phyloP scores from a whole-genome alignment of 2,797 vertebrate species.

The Crocidura indochinensis region DNA sequence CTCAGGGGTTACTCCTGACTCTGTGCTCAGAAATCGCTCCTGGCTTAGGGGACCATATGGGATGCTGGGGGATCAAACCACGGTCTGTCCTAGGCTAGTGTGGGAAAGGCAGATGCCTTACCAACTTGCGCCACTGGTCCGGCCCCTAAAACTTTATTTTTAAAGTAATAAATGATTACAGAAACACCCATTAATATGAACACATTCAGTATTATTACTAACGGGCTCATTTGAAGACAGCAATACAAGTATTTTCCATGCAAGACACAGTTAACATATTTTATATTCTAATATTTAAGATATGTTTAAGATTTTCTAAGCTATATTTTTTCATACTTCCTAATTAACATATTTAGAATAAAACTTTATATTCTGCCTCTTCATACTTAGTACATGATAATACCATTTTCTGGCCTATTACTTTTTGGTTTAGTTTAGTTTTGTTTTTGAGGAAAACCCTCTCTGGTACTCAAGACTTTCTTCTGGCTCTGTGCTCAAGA shows the following conservation, averaged over 20 bases:
- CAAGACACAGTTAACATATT: neutral
- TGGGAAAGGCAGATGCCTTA: no score
- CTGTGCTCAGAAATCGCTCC: no score
- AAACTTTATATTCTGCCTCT: neutral
- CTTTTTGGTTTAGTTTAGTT: neutral
- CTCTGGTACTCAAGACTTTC: no score
- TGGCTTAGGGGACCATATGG: no score
- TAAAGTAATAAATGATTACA: neutral
- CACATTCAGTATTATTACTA: neutral
- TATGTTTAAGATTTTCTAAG: neutral
- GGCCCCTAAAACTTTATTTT: constrained; percentile 17
- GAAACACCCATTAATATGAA: neutral
- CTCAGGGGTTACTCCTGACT: no score
- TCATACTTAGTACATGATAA: neutral
- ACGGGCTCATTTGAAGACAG: neutral
- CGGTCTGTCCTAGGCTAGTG: no score
- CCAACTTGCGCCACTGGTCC: no score
- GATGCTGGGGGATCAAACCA: no score
- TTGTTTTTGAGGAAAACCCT: no score
- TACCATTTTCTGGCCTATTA: neutral
- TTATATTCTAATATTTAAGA: constrained; percentile 23
- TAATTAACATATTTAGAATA: neutral
- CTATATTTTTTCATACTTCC: neutral
- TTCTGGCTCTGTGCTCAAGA: no score
- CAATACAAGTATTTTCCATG: neutral